A percentile compares a stretch with the other conserved stretches of the same genome.
Conservation (phyloP, 2,888 invertebrate species). For the Gasteruption jaculator region DNA sequence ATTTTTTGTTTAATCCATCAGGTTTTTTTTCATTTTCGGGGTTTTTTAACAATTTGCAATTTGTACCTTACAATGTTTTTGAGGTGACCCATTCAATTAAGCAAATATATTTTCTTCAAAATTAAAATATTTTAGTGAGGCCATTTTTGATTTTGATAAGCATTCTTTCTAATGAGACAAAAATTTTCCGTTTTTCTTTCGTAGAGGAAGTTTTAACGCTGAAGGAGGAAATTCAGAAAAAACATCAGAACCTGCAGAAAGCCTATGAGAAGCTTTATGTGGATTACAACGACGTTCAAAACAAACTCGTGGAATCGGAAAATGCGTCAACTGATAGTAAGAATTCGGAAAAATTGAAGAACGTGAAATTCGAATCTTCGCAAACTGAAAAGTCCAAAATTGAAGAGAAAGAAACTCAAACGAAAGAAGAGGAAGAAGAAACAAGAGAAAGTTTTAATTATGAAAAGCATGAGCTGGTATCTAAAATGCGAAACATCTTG, state of each 20-base stretch:
- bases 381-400: slow-evolving; percentile 19
- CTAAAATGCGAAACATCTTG: slow-evolving; percentile 45
- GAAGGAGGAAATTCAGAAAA: slow-evolving; percentile 53
- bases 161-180: neutral
- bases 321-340: neutral
- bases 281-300: slow-evolving; percentile 44
- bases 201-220: slow-evolving; percentile 46
- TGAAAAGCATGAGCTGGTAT: slow-evolving; percentile 33
- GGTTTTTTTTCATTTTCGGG: neutral
- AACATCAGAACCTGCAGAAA: slow-evolving; percentile 55
- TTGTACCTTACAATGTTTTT: too few relatives aligned
- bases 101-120: too few relatives aligned
- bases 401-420: slow-evolving; percentile 23
- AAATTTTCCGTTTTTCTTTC: slow-evolving; percentile 21
- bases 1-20: slow-evolving; percentile 4
- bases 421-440: slow-evolving; percentile 12
- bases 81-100: too few relatives aligned
- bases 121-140: too few relatives aligned
- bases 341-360: too few relatives aligned
- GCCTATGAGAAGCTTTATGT: slow-evolving; percentile 53
- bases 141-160: slow-evolving; percentile 1
- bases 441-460: neutral
- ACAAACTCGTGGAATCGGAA: slow-evolving; percentile 29
- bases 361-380: slow-evolving; percentile 10
- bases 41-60: too few relatives aligned